phyloP scores from a whole-genome alignment of 2,888 invertebrate genomes.

The Tenthredo livida region DNA sequence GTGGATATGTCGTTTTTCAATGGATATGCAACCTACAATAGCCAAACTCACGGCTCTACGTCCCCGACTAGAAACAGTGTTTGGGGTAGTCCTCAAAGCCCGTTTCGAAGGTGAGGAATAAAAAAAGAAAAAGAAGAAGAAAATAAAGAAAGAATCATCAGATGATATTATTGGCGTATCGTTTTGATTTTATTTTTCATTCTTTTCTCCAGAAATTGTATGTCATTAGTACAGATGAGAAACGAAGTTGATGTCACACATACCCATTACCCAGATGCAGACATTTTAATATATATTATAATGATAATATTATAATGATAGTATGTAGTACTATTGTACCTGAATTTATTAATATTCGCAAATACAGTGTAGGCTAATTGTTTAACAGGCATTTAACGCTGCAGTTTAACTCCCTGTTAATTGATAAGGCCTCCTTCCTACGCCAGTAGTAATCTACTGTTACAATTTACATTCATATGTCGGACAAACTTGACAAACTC shows the following conservation, averaged over 20 bases:
- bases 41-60: constrained; percentile 64
- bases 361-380: constrained; percentile 63
- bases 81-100: constrained; percentile 72
- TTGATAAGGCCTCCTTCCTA: constrained; percentile 60
- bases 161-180: background rate
- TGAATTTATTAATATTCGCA: background rate
- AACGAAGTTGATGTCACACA: background rate
- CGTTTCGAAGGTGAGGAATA: constrained; percentile 73
- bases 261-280: background rate
- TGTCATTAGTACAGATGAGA: background rate
- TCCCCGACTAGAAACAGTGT: constrained; percentile 69
- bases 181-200: background rate
- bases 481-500: background rate
- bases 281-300: background rate
- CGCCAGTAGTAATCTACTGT: constrained; percentile 58
- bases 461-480: constrained; percentile 5
- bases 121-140: background rate
- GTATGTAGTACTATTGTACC: background rate
- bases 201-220: background rate
- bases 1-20: constrained; percentile 65
- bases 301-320: no score
- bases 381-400: constrained; percentile 66
- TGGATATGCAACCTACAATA: constrained; percentile 68
- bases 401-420: constrained; percentile 67
- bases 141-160: background rate